Evolutionary conservation across 2,888 invertebrate genomes (phyloP).

Genomic region (Salticus scenicus): DNA sequence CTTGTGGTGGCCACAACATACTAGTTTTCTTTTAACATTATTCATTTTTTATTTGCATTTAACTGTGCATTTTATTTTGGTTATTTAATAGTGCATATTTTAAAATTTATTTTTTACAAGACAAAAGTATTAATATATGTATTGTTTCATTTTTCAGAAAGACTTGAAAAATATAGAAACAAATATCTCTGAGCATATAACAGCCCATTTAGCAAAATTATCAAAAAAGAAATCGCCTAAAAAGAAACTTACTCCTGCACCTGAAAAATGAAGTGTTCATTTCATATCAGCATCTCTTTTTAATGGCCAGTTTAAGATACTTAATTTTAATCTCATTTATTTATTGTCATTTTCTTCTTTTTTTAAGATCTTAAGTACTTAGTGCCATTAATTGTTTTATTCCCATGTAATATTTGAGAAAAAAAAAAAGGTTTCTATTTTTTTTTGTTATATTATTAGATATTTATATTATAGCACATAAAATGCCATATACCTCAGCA

Average conservation of each 20-base stretch:
- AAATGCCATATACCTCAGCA: neutral
- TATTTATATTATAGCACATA: neutral
- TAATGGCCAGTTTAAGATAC: constrained; percentile 28
- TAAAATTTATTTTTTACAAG: too few species aligned
- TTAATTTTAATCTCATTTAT: constrained; percentile 32
- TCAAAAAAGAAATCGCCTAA: constrained; percentile 49
- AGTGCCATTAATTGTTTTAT: constrained; percentile 30
- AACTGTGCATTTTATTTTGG: too few species aligned
- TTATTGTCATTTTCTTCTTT: constrained; percentile 34
- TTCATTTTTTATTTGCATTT: too few species aligned
- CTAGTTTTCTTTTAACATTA: too few species aligned
- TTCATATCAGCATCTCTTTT: neutral
- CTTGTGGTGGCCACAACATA: too few species aligned
- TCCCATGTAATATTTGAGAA: neutral
- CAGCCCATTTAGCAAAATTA: constrained; percentile 39
- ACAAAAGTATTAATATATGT: too few species aligned
- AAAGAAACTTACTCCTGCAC: constrained; percentile 33
- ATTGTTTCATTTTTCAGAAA: constrained; percentile 50
- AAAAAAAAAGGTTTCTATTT: neutral
- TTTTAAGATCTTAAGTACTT: constrained; percentile 13
- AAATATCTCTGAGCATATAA: constrained; percentile 71
- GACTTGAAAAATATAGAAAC: constrained; percentile 78
- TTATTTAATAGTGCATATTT: too few species aligned
- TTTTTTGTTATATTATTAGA: neutral
- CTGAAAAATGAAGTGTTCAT: constrained; percentile 37